Percentiles rank a stretch among this genome's conserved stretches.
These are phyloP conservation scores for Drosophila littoralis DNA, from an alignment of 1,140 invertebrate genomes.

Conservation along the genomic window DNA sequence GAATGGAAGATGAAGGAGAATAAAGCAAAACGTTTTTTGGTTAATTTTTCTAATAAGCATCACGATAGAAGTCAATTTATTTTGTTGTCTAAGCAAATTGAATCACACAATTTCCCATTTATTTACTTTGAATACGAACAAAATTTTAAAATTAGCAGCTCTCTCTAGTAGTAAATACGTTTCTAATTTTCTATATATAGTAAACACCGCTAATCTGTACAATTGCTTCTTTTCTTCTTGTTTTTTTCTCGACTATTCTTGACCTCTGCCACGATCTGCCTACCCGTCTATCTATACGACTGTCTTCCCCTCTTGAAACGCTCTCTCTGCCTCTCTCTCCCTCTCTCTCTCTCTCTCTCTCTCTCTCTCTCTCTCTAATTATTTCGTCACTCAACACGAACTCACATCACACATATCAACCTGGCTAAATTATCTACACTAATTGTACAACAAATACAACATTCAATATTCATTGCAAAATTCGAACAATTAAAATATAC, in stretches of 20 bases:
- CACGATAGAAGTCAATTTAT: not conserved
- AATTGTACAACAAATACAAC: constrained; percentile 34
- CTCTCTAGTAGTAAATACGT: constrained; percentile 56
- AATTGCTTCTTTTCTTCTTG: constrained; percentile 81
- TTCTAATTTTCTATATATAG: constrained; percentile 76
- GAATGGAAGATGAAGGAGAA: constrained; percentile 1
- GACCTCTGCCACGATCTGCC: constrained; percentile 65
- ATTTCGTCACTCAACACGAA: constrained; percentile 45
- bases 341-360: constrained; percentile 48
- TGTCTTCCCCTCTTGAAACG: constrained; percentile 43
- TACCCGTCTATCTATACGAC: constrained; percentile 44
- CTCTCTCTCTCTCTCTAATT: constrained; percentile 51
- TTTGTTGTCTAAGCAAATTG: not conserved
- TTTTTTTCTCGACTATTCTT: constrained; percentile 63
- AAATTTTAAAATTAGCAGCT: constrained; percentile 50
- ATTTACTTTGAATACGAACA: constrained; percentile 20
- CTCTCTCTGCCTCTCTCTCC: constrained; percentile 41
- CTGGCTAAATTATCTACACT: constrained; percentile 44
- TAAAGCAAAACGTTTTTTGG: not conserved
- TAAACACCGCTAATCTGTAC: constrained; percentile 80
- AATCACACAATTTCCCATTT: constrained; percentile 3
- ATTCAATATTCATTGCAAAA: constrained; percentile 56
- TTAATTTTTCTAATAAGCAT: constrained; percentile 1
- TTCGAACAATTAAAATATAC: constrained; percentile 2
- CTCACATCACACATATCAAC: constrained; percentile 44